Evolutionary conservation across 2,888 invertebrate species (phyloP).

Genomic region (Cephalotes varians): DNA sequence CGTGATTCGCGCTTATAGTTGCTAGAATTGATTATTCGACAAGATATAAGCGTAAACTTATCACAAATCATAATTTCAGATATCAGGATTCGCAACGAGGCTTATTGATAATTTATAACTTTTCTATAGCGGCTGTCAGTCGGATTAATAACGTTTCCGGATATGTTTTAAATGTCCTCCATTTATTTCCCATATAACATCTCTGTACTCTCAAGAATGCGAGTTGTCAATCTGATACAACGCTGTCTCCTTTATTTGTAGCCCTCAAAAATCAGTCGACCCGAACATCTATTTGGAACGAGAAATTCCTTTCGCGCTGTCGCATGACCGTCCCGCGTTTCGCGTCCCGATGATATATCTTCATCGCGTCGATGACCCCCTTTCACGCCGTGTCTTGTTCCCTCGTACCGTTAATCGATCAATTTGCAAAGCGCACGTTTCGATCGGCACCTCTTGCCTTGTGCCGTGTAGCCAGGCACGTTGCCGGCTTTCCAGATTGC

Average conservation of each 20-base stretch:
- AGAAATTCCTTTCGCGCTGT: constrained; percentile 30
- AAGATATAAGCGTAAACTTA: neutral
- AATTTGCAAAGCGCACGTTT: constrained; percentile 68
- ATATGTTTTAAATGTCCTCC: neutral
- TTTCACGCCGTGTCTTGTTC: constrained; percentile 53
- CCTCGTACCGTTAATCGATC: constrained; percentile 78
- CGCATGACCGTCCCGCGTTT: constrained; percentile 10
- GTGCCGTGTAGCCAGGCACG: constrained; percentile 33
- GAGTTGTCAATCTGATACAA: neutral
- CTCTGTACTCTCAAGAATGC: too few relatives aligned
- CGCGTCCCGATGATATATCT: constrained; percentile 55
- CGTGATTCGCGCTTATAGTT: neutral
- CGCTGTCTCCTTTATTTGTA: neutral
- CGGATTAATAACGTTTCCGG: neutral
- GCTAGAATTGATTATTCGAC: constrained; percentile 23
- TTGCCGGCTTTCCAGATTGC: constrained; percentile 43
- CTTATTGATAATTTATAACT: constrained; percentile 5
- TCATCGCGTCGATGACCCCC: constrained; percentile 49
- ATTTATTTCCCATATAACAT: neutral
- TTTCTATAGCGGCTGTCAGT: neutral
- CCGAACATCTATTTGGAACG: constrained; percentile 14
- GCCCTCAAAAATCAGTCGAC: constrained; percentile 6
- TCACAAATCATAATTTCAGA: neutral
- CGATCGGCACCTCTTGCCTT: constrained; percentile 33
- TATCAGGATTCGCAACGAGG: neutral